A percentile compares a stretch with the other conserved stretches of the same genome.
Evolutionary conservation across 2,113 vertebrate species (phyloP).

Genomic region (Antigone vipio): DNA sequence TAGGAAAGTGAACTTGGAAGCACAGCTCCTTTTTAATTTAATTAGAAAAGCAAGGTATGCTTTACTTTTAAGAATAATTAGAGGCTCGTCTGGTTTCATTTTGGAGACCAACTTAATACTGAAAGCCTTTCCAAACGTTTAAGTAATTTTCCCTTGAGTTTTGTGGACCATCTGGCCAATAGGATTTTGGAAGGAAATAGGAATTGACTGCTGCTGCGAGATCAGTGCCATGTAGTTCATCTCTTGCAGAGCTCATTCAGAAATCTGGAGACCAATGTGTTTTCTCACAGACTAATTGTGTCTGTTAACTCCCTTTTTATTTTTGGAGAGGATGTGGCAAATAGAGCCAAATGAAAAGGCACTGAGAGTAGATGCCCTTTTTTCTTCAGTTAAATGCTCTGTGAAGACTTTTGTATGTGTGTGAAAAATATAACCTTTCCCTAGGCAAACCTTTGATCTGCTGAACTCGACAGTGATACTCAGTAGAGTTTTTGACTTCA

Average conservation of each 20-base stretch:
- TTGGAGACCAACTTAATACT: not conserved
- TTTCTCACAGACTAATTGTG: constrained; percentile 19
- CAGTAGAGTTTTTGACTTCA: not conserved
- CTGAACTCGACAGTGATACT: not conserved
- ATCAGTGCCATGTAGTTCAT: constrained; percentile 26
- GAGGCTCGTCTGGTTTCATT: constrained; percentile 22
- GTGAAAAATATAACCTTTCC: not conserved
- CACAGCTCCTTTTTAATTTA: not conserved
- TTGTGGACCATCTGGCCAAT: constrained; percentile 38
- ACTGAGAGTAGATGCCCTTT: not conserved
- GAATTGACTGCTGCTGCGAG: constrained; percentile 1
- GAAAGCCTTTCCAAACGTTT: constrained; percentile 9
- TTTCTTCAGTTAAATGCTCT: not conserved
- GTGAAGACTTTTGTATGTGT: not conserved
- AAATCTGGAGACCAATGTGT: not conserved
- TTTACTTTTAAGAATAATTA: not conserved
- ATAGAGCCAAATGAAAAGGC: not conserved
- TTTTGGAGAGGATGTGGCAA: not conserved
- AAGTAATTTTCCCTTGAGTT: constrained; percentile 29
- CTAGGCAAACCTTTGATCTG: not conserved
- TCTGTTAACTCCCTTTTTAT: constrained; percentile 3
- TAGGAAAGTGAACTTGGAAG: not conserved
- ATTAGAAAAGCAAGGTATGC: not conserved
- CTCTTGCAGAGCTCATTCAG: constrained; percentile 14
- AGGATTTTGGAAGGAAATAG: constrained; percentile 37